Conservation (phyloP, 1,140 invertebrate genomes). For the Pseudomyrmex flavicornis region DNA sequence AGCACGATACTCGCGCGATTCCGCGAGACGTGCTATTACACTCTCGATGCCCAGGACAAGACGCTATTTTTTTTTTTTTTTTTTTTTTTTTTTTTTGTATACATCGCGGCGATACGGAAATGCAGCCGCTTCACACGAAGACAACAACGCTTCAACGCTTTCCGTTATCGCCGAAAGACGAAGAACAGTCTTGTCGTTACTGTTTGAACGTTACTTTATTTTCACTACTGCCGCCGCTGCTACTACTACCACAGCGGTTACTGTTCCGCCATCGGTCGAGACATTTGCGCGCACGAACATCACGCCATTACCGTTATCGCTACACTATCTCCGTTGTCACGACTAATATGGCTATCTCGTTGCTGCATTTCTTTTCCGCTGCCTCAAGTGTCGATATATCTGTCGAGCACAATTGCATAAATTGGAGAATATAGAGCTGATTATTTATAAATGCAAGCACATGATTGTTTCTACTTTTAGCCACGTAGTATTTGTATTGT, state of each 20-base stretch:
- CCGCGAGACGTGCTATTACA: neutral
- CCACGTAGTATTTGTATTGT: conserved; percentile 11
- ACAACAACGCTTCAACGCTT: neutral
- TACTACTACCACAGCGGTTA: neutral
- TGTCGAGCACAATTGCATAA: neutral
- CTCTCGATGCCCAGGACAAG: neutral
- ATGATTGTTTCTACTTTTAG: conserved; percentile 5
- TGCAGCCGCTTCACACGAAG: neutral
- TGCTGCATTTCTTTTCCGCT: conserved; percentile 3
- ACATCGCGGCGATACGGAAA: neutral
- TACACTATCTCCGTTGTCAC: conserved; percentile 24
- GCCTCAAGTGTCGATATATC: conserved; percentile 9
- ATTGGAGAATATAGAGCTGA: conserved; percentile 16
- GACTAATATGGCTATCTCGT: conserved; percentile 33
- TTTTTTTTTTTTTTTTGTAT: conserved; percentile 16
- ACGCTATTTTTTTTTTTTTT: conserved; percentile 35
- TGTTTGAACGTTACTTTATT: conserved; percentile 7
- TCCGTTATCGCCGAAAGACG: conserved; percentile 7
- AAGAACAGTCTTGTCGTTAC: neutral
- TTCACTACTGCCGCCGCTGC: conserved; percentile 3
- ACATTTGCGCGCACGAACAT: conserved; percentile 31
- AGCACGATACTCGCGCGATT: conserved; percentile 6
- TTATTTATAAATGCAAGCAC: neutral
- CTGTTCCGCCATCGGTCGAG: conserved; percentile 9
- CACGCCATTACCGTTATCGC: conserved; percentile 43